Base-by-base conservation (phyloP, 2,797 vertebrate species). In the Sphenodon punctatus region DNA sequence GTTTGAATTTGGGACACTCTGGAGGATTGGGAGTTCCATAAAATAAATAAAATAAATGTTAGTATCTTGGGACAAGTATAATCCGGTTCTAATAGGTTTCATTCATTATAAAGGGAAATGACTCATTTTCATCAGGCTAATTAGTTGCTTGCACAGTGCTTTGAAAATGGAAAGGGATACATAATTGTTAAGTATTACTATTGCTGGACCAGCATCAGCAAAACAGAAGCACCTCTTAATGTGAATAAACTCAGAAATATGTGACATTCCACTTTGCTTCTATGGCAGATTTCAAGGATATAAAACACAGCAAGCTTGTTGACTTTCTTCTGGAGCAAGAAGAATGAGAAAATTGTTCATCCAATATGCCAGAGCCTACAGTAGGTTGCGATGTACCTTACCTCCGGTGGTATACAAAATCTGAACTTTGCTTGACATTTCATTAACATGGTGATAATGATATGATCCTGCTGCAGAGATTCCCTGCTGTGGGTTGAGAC, bases 161-260 rank as follows among this genome's bases (percentile, higher is more conserved):
- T 80, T 89, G 88, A 87, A 92, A 89, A 89, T 88, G 90, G 92
- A 88, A 92, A 88, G 89, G 80, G 68, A 53, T 10, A 41, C 59
- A 59, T 91, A 88, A 91, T 89, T 90, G 80, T 89, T 81, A 32
- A 2, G 80, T 84, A 61, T 87, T 85, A 90, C 53, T 64, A 72
- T 25, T 70, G 85, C 86, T 87, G 83, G 68, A 66, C 78, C 80
- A 63, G 85, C 76, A 1, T 88, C 81, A 84, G 80, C 82, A 53
- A 89, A 86, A 80, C 82, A 84, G 5, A 80, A 76, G 71, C 36
- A 30, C 67, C 61, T 65, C 67, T 69, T 67, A 82, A 20, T 53
- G 80, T 66, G 58, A 25, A 80, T 51, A 68, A 61, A 60, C 27
- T 39, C 9, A 53, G 27, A 41, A 55, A 39, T 11, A 63, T 1